phyloP scores from a whole-genome alignment of 1,140 invertebrate genomes.

The Meloidogyne exigua region DNA sequence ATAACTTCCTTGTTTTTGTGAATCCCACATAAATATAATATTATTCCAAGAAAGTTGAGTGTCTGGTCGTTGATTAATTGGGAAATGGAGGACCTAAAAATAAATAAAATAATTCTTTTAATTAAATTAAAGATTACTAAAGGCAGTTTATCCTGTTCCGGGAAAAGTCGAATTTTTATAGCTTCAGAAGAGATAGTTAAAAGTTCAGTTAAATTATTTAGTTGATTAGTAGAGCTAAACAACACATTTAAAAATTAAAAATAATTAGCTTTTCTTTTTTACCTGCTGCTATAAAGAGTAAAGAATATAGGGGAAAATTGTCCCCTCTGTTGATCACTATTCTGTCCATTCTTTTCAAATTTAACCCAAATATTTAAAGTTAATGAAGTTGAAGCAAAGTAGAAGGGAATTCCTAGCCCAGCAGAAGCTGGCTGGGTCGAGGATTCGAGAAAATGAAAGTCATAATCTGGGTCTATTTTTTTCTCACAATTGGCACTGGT shows the following conservation, averaged over 20 bases:
- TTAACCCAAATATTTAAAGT: conserved; percentile 93
- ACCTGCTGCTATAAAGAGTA: conserved; percentile 73
- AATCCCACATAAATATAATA: conserved; percentile 86
- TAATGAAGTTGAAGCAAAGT: conserved; percentile 75
- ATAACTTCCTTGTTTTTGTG: conserved; percentile 72
- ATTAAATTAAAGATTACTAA: not conserved
- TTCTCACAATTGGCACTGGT: conserved; percentile 94
- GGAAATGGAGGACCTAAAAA: conserved; percentile 72
- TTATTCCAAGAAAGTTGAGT: conserved; percentile 97
- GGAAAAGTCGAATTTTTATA: conserved; percentile 82
- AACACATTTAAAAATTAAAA: not conserved
- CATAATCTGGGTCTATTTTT: conserved; percentile 90
- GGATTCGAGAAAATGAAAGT: conserved; percentile 87
- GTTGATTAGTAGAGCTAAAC: conserved; percentile 74
- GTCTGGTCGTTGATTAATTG: conserved; percentile 76
- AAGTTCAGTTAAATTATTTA: conserved; percentile 75
- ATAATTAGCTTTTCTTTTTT: conserved; percentile 23
- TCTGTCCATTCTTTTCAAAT: conserved; percentile 76
- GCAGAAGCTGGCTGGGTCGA: conserved; percentile 74
- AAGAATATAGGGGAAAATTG: conserved; percentile 71
- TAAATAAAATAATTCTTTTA: not conserved
- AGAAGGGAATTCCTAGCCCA: conserved; percentile 82
- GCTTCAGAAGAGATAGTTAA: conserved; percentile 85
- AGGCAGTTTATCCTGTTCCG: conserved; percentile 78
- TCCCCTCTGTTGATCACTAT: conserved; percentile 72